Conservation (phyloP, 2,113 vertebrate genomes). For the Corvus cornix region DNA sequence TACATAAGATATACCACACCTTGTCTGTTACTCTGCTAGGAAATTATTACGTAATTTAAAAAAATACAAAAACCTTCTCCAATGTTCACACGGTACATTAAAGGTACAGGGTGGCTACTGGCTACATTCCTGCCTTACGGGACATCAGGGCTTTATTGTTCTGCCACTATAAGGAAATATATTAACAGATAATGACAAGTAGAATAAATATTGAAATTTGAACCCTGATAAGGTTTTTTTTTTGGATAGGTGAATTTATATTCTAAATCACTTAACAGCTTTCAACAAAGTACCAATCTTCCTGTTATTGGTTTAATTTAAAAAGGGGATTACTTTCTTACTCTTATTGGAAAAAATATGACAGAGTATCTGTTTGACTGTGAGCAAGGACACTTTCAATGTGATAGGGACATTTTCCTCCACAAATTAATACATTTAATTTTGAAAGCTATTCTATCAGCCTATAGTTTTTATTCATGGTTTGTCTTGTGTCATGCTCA, state of each 20-base stretch:
- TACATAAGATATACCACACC: not conserved
- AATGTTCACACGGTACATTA: not conserved
- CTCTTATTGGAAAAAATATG: not conserved
- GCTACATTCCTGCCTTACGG: not conserved
- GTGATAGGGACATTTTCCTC: not conserved
- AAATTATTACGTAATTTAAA: not conserved
- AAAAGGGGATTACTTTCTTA: not conserved
- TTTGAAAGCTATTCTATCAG: not conserved
- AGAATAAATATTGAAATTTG: not conserved
- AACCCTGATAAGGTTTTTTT: not conserved
- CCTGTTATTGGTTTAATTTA: not conserved
- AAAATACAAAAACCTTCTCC: not conserved
- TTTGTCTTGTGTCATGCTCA: not conserved
- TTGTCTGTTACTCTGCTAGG: not conserved
- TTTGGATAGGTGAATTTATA: not conserved
- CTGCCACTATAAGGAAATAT: not conserved
- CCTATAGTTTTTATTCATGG: not conserved
- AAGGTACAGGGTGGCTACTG: not conserved
- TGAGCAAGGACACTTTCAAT: not conserved
- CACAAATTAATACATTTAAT: not conserved
- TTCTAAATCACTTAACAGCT: not conserved
- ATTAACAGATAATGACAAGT: not conserved
- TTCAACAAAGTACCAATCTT: not conserved
- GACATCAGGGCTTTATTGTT: not conserved
- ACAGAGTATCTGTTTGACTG: not conserved